phyloP scores from a whole-genome alignment of 2,888 invertebrate genomes.

The Drosophila kambysellisi region DNA sequence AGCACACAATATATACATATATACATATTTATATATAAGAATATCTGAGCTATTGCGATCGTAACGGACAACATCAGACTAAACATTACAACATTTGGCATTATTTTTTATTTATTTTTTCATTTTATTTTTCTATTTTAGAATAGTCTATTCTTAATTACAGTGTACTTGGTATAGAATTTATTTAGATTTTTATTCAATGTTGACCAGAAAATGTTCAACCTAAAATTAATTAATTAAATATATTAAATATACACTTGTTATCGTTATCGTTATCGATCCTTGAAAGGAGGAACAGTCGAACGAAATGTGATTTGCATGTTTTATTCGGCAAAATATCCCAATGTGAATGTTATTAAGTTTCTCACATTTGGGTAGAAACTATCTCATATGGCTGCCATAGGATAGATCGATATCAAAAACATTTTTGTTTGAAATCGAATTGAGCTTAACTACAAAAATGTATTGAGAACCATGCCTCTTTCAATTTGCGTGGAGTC shows the following conservation, averaged over 20 bases:
- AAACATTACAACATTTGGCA: not conserved
- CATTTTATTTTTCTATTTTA: too few species aligned
- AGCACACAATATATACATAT: not conserved
- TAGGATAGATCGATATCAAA: too few species aligned
- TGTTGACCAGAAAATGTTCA: too few species aligned
- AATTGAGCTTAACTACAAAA: not conserved
- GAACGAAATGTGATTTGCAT: not conserved
- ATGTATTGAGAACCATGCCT: not conserved
- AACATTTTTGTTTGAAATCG: not conserved
- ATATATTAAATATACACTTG: not conserved
- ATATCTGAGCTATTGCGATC: conserved; percentile 28
- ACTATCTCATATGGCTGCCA: too few species aligned
- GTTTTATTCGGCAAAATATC: not conserved
- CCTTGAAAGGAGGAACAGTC: not conserved
- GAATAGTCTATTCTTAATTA: too few species aligned
- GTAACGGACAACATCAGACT: not conserved
- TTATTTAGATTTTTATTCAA: too few species aligned
- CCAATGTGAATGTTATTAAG: not conserved
- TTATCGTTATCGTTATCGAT: too few species aligned
- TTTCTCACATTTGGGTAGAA: not conserved
- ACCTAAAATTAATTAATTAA: not conserved
- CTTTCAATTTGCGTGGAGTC: not conserved
- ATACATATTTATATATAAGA: not conserved
- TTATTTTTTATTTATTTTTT: too few species aligned
- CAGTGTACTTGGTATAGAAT: too few species aligned